phyloP scores from a whole-genome alignment of 1,140 invertebrate species.

The Panagrolaimus sp. region DNA sequence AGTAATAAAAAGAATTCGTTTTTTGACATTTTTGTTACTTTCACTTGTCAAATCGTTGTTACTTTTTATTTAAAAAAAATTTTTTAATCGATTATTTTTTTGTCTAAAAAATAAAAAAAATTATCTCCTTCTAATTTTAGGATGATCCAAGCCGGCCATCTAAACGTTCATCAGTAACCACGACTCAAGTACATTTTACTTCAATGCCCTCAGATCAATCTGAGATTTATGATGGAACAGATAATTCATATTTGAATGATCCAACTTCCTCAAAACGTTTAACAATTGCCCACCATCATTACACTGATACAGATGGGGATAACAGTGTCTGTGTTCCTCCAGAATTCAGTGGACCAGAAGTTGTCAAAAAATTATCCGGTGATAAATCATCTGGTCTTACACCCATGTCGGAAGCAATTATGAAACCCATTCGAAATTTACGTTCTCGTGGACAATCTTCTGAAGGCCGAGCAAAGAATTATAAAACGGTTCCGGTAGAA shows the following conservation, averaged over 20 bases:
- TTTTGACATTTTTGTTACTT: too few relatives aligned
- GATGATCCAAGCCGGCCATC: neutral
- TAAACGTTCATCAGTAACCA: neutral
- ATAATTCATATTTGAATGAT: neutral
- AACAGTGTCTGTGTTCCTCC: slow-evolving; percentile 13
- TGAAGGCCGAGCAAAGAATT: slow-evolving; percentile 3
- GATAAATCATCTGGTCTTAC: neutral
- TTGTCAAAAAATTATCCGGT: neutral
- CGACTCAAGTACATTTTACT: neutral
- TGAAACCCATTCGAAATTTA: slow-evolving; percentile 4
- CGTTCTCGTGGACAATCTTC: slow-evolving; percentile 1
- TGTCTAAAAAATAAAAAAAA: too few relatives aligned
- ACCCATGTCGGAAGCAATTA: neutral
- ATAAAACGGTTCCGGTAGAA: slow-evolving; percentile 4
- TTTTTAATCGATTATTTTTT: too few relatives aligned
- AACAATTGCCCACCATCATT: neutral
- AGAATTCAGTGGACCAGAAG: neutral
- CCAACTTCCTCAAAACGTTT: neutral
- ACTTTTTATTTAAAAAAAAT: too few relatives aligned
- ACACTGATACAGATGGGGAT: neutral
- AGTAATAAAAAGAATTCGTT: too few relatives aligned
- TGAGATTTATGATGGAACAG: neutral
- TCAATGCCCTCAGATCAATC: neutral
- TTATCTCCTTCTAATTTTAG: neutral
- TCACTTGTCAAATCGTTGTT: too few relatives aligned